Percentiles rank a stretch among this genome's conserved stretches.
Conservation (phyloP, 2,113 vertebrate species). For the Perognathus longimembris region DNA sequence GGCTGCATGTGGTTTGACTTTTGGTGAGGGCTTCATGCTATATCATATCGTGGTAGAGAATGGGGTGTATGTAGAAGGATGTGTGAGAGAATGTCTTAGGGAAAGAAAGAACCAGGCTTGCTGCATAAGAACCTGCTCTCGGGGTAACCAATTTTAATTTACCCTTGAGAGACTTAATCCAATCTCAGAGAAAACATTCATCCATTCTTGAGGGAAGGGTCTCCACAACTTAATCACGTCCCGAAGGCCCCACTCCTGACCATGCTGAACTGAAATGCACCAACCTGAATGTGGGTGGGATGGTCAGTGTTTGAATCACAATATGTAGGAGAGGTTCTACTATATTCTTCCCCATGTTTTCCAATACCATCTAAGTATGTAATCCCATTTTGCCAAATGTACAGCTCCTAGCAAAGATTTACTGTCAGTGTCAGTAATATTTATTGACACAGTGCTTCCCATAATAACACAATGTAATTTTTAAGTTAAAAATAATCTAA, state of each 20-base stretch:
- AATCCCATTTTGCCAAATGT: not conserved
- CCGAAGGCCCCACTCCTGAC: not conserved
- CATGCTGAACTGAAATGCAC: not conserved
- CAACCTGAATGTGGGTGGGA: not conserved
- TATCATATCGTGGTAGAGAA: not conserved
- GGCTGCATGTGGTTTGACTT: not conserved
- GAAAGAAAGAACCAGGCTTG: not conserved
- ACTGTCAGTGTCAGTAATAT: not conserved
- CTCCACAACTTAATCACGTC: not conserved
- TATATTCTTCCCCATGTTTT: not conserved
- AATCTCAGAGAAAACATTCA: not conserved
- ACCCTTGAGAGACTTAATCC: not conserved
- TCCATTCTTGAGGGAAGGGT: not conserved
- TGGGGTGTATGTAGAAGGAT: not conserved
- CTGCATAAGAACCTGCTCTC: not conserved
- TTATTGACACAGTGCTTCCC: not conserved
- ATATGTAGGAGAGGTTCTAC: not conserved
- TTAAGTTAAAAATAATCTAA: not conserved
- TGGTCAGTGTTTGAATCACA: not conserved
- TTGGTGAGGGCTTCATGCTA: not conserved
- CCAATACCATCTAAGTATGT: not conserved
- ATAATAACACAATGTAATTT: not conserved
- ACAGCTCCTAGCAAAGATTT: not conserved
- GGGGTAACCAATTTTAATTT: not conserved
- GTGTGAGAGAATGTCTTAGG: no score